These are phyloP conservation scores for Trichonephila inaurata DNA, from an alignment of 1,140 invertebrate species.

Conservation along the genomic window DNA sequence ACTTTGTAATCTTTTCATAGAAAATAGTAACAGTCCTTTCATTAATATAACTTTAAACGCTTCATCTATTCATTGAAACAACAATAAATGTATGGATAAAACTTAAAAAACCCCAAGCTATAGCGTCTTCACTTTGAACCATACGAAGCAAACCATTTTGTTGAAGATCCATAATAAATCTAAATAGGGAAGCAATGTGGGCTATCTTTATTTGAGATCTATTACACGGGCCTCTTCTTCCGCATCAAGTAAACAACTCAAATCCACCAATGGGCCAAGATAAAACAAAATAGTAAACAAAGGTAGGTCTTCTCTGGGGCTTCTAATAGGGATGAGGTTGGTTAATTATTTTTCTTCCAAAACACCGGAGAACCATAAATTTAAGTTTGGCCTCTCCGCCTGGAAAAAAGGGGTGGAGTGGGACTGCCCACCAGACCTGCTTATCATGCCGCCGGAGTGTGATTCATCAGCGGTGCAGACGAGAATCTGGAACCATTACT, in stretches of 20 bases:
- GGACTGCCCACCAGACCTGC: neutral
- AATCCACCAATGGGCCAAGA: neutral
- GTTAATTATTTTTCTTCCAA: slow-evolving; percentile 54
- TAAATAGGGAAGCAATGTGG: neutral
- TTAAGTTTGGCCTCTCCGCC: slow-evolving; percentile 46
- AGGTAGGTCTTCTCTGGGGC: neutral
- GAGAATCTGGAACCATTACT: slow-evolving; percentile 52
- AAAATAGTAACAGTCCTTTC: no score
- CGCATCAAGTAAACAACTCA: neutral
- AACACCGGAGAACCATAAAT: slow-evolving; percentile 43
- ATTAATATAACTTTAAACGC: no score
- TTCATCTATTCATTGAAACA: neutral
- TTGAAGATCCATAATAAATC: neutral
- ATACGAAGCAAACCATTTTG: neutral
- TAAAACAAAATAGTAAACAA: neutral
- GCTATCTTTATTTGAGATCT: neutral
- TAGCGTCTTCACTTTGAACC: neutral
- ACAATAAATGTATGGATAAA: neutral
- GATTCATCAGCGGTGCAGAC: slow-evolving; percentile 32
- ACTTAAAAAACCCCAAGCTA: neutral
- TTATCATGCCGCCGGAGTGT: slow-evolving; percentile 45
- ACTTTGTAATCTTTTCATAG: no score
- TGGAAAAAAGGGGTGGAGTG: neutral
- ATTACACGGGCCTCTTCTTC: neutral
- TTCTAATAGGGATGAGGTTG: neutral